Conservation (phyloP, 2,113 vertebrate species). For the Mastomys coucha region DNA sequence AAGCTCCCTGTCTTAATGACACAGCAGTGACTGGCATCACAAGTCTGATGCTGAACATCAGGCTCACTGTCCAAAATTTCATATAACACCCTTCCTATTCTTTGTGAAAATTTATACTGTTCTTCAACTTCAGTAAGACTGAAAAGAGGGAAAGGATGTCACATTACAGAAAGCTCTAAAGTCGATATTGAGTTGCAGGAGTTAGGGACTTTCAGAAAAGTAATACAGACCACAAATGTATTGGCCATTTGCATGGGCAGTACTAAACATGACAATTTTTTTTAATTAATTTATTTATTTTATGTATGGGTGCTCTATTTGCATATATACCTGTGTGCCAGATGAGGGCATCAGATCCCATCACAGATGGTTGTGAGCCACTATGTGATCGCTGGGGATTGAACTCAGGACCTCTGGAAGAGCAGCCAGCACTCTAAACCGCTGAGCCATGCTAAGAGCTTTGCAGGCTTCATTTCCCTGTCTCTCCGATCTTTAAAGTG, state of each 20-base stretch:
- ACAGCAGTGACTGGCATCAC: background rate
- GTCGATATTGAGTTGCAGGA: background rate
- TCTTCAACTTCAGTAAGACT: background rate
- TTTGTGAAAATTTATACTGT: slow-evolving; percentile 20
- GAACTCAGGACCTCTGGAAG: no score
- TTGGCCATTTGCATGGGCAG: background rate
- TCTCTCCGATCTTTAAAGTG: background rate
- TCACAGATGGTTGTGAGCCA: no score
- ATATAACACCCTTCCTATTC: background rate
- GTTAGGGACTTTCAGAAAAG: background rate
- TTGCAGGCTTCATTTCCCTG: background rate
- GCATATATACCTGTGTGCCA: no score
- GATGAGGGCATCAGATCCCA: no score
- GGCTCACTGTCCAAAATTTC: background rate
- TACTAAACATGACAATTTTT: background rate
- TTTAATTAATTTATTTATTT: background rate
- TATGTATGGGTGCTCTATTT: no score
- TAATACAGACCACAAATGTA: background rate
- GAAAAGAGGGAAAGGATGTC: background rate
- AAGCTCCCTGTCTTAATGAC: background rate
- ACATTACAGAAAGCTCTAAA: background rate
- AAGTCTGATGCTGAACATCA: background rate
- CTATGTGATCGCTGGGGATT: no score
- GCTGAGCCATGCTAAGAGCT: background rate
- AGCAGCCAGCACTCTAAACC: no score